Evolutionary conservation across 2,113 vertebrate species (phyloP).

Genomic region (Noctilio leporinus): DNA sequence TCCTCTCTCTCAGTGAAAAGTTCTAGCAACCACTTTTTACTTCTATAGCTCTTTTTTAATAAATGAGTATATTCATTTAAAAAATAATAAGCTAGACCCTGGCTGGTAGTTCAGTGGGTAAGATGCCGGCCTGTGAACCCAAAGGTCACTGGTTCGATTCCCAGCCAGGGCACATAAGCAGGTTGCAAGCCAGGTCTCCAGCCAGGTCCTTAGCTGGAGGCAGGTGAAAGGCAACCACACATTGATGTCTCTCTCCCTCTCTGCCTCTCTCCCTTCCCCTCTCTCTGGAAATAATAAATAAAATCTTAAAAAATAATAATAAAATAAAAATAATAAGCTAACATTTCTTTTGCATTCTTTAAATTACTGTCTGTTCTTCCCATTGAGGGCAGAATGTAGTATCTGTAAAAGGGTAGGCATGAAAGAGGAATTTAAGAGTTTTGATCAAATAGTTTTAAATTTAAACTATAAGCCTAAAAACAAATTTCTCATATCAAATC

Average conservation of each 20-base stretch:
- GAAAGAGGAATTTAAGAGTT: neutral
- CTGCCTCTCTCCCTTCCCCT: too few species aligned
- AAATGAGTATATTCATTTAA: neutral
- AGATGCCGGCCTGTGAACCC: too few species aligned
- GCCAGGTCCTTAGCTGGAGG: too few species aligned
- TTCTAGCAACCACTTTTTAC: neutral
- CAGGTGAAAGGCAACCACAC: too few species aligned
- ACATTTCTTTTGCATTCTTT: neutral
- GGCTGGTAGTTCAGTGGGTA: too few species aligned
- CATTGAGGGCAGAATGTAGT: neutral
- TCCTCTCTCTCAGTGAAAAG: neutral
- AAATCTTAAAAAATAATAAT: too few species aligned
- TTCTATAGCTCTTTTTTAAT: neutral
- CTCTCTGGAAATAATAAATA: too few species aligned
- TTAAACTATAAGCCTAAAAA: conserved; percentile 12
- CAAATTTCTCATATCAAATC: neutral
- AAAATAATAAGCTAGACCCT: too few species aligned
- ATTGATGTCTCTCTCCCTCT: too few species aligned
- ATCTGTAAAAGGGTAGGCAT: neutral
- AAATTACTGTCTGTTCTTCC: neutral
- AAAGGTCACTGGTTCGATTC: too few species aligned
- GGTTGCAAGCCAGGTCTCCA: too few species aligned
- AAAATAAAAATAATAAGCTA: neutral
- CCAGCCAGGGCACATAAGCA: too few species aligned
- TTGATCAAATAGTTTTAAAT: neutral